Conservation (phyloP, 2,888 invertebrate species). For the Invenusta paracnida region DNA sequence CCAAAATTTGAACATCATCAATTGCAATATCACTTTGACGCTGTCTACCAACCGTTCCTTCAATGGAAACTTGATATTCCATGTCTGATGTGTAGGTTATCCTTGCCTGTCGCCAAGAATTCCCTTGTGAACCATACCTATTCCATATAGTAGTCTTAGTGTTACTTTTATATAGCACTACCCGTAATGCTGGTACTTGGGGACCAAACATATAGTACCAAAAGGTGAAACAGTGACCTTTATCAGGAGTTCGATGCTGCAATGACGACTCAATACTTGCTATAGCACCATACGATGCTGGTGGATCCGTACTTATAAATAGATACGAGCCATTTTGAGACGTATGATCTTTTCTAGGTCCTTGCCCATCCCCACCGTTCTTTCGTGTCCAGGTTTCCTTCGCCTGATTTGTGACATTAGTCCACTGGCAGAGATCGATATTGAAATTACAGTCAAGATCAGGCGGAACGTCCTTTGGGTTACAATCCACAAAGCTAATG, state of each 20-base stretch:
- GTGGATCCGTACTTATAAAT: background rate
- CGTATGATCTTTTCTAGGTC: constrained; percentile 53
- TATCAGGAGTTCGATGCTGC: background rate
- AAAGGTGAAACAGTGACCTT: constrained; percentile 41
- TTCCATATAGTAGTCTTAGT: constrained; percentile 21
- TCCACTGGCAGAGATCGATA: constrained; percentile 50
- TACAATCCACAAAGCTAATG: constrained; percentile 49
- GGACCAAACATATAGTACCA: constrained; percentile 46
- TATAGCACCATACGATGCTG: background rate
- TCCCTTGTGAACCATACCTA: constrained; percentile 8
- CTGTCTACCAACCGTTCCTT: constrained; percentile 48
- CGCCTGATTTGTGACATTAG: constrained; percentile 47
- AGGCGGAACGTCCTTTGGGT: constrained; percentile 43
- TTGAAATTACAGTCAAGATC: constrained; percentile 53
- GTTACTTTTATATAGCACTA: background rate
- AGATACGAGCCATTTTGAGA: constrained; percentile 48
- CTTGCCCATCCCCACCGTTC: constrained; percentile 46
- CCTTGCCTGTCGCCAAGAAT: constrained; percentile 17
- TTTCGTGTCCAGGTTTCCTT: constrained; percentile 27
- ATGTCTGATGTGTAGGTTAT: background rate
- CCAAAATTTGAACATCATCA: constrained; percentile 54
- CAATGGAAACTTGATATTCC: constrained; percentile 47
- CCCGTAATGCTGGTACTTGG: constrained; percentile 28
- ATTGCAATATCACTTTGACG: constrained; percentile 54
- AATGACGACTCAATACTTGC: background rate